Base-by-base conservation (phyloP, 2,797 vertebrate species). In the Falco peregrinus region DNA sequence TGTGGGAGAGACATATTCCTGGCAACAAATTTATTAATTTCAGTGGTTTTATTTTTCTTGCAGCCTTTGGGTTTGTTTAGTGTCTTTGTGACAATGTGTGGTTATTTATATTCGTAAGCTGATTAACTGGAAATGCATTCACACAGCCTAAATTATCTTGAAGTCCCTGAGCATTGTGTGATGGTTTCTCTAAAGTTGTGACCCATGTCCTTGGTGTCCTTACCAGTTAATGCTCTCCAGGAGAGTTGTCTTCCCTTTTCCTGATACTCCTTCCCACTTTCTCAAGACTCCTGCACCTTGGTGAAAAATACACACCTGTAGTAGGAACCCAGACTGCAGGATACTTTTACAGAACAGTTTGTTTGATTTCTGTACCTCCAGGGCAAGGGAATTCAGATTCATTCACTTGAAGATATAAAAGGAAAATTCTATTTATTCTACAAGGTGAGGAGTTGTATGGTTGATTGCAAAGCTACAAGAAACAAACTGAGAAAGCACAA, bases 291-390 rank as follows among this genome's bases (percentile, higher is more conserved):
- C 26, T 59, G 41, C 16, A 28, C 5, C 8, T 33, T 39, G 5
- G 8, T 74, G 60, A 22, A 33, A 22, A 78, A 19, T 39, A 29
- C 15, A 41, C 5, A 5, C 5, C 33, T 41, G 0, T 2, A 16
- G n/a, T 35, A 35, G 24, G 16, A 79, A 33, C 17, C 13, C 12
- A 29, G n/a, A 10, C 7, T 67, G 12, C 39, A 24, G 20, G 16
- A 13, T 47, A 7, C 6, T 57, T 71, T 33, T 35, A 69, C 48
- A 68, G 2, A 68, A 2, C 5, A 19, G 35, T 25, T 67, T 18
- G 11, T 33, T 56, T 53, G 35, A 11, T 76, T 84, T 71, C 53
- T 61, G 6, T 57, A 14, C 10, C 39, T 43, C 9, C 35, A 35
- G 18, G 18, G 18, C 31, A n/a, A n/a, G 20, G 33, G 20, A 56